A percentile compares a stretch with the other conserved stretches of the same genome.
Conservation (phyloP, 2,888 invertebrate species). For the Scaptomyza flava region DNA sequence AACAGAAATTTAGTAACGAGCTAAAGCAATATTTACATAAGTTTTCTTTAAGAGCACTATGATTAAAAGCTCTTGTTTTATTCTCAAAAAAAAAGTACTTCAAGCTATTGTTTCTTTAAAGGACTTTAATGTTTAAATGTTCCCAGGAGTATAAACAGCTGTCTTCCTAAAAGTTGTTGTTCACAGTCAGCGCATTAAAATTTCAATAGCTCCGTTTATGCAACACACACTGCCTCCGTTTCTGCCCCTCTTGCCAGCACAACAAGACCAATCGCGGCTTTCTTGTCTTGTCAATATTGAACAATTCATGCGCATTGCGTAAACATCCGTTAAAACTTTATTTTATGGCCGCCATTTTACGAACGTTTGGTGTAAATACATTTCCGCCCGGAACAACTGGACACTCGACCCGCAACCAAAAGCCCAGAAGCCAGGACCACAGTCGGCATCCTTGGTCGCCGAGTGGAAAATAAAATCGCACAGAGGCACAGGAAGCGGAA, state of each 20-base stretch:
- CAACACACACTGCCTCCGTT: background rate
- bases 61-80: no score
- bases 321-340: constrained; percentile 78
- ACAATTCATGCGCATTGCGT: constrained; percentile 79
- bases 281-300: constrained; percentile 77
- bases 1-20: no score
- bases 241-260: background rate
- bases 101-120: background rate
- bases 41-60: no score
- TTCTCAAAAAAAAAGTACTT: no score
- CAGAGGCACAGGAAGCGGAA: constrained; percentile 60
- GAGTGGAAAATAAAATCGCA: constrained; percentile 33
- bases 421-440: constrained; percentile 25
- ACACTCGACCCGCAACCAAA: constrained; percentile 37
- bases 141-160: constrained; percentile 4
- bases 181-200: constrained; percentile 56
- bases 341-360: constrained; percentile 78
- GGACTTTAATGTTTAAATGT: background rate
- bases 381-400: constrained; percentile 58
- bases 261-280: constrained; percentile 55
- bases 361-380: constrained; percentile 77
- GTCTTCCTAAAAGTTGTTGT: constrained; percentile 8
- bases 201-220: constrained; percentile 50
- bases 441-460: constrained; percentile 12
- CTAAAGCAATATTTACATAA: no score